Evolutionary conservation across 2,888 invertebrate genomes (phyloP).

Genomic region (Watsonalla binaria): DNA sequence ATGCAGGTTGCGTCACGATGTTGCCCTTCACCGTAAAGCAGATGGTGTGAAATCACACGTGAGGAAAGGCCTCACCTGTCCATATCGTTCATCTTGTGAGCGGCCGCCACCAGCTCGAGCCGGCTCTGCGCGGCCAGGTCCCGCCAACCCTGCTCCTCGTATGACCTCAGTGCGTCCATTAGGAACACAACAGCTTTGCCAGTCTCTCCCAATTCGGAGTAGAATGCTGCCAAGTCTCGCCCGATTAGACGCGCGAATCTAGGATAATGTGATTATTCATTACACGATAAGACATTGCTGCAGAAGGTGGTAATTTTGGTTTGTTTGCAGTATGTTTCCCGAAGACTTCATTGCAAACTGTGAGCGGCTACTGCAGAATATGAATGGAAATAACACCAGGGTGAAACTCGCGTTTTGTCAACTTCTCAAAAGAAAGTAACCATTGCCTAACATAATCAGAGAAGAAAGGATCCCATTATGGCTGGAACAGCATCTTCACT

Average conservation of each 20-base stretch:
- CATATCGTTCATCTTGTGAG: slow-evolving; percentile 87
- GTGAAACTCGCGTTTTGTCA: no score
- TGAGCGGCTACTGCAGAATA: no score
- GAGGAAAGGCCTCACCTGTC: slow-evolving; percentile 75
- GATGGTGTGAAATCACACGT: no score
- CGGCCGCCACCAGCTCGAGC: slow-evolving; percentile 90
- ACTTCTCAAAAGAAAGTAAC: no score
- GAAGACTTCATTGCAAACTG: no score
- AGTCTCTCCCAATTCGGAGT: slow-evolving; percentile 90
- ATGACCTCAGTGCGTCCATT: slow-evolving; percentile 90
- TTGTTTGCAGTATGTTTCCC: no score
- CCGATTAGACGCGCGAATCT: slow-evolving; percentile 94
- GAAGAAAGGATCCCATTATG: no score
- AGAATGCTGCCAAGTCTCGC: slow-evolving; percentile 92
- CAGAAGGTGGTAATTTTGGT: background rate
- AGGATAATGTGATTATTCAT: background rate
- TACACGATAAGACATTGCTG: background rate
- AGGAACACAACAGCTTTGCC: slow-evolving; percentile 94
- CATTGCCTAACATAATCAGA: no score
- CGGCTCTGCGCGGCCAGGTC: slow-evolving; percentile 90
- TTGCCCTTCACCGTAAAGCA: no score
- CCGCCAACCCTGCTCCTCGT: slow-evolving; percentile 93
- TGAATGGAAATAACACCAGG: no score
- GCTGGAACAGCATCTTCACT: no score
- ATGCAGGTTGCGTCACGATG: no score